Evolutionary conservation across 2,888 invertebrate genomes (phyloP).

Genomic region (Calameuta filiformis): DNA sequence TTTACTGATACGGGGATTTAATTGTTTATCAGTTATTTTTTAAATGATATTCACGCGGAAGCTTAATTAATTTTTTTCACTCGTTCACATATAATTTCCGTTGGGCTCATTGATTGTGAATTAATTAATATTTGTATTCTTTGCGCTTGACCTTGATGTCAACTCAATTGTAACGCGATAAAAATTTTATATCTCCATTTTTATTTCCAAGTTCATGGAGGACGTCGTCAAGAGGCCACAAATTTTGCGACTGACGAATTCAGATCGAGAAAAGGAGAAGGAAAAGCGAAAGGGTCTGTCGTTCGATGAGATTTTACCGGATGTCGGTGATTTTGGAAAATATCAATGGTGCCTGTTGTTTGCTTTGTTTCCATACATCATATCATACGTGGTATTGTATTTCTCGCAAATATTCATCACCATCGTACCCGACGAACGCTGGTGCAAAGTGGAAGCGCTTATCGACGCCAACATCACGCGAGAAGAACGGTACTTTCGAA

Average conservation of each 20-base stretch:
- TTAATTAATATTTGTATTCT: neutral
- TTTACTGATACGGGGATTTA: too few relatives aligned
- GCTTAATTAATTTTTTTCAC: too few relatives aligned
- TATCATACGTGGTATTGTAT: constrained; percentile 67
- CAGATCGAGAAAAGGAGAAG: neutral
- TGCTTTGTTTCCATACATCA: constrained; percentile 66
- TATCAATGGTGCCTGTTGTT: constrained; percentile 67
- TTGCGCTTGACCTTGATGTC: neutral
- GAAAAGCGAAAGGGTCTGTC: constrained; percentile 52
- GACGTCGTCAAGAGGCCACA: neutral
- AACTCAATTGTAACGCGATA: neutral
- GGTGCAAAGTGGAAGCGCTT: constrained; percentile 65
- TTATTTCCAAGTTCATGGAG: neutral
- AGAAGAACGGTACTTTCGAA: neutral
- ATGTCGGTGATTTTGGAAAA: constrained; percentile 67
- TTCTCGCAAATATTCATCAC: constrained; percentile 69
- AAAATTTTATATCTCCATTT: neutral
- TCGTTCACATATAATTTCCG: too few relatives aligned
- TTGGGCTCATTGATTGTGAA: too few relatives aligned
- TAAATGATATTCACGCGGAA: too few relatives aligned
- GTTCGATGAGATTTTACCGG: constrained; percentile 67
- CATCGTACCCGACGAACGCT: constrained; percentile 65
- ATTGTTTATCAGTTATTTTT: too few relatives aligned
- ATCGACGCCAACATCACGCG: constrained; percentile 47
- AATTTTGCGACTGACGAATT: neutral